Percentiles rank a stretch among this genome's conserved stretches.
Conservation (phyloP, 2,888 invertebrate genomes). For the Cheilosia urbana region DNA sequence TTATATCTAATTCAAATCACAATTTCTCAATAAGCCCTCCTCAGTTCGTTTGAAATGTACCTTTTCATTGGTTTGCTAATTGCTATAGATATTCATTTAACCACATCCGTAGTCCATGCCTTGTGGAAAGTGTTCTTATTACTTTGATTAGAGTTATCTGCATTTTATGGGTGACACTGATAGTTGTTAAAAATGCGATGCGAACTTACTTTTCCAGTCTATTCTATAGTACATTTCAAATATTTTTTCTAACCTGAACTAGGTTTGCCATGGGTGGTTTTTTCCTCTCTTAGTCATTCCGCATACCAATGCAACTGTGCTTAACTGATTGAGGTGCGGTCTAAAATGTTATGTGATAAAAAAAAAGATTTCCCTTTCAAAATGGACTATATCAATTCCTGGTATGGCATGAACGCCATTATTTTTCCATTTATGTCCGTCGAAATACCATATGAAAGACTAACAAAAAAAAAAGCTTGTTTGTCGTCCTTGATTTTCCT, state of each 20-base stretch:
- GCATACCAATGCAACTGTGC: not conserved
- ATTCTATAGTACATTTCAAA: no score
- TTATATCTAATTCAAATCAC: not conserved
- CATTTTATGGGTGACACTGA: not conserved
- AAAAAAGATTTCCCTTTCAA: not conserved
- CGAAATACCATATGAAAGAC: not conserved
- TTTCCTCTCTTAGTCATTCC: not conserved
- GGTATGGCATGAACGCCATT: slow-evolving; percentile 2
- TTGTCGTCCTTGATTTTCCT: not conserved
- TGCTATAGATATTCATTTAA: not conserved
- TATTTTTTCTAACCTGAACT: no score
- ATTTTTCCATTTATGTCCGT: slow-evolving; percentile 2
- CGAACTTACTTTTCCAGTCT: no score
- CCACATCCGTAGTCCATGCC: not conserved
- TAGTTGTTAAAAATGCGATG: no score
- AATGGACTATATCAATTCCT: not conserved
- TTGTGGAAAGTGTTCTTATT: not conserved
- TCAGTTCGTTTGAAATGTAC: not conserved
- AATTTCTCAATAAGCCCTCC: not conserved
- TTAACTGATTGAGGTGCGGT: slow-evolving; percentile 19
- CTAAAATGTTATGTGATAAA: slow-evolving; percentile 7
- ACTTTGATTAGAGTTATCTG: not conserved
- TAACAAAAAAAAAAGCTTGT: not conserved
- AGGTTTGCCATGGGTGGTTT: not conserved
- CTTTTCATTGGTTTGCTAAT: not conserved